phyloP scores from a whole-genome alignment of 1,140 invertebrate genomes.

The Drosophila nebulosa region DNA sequence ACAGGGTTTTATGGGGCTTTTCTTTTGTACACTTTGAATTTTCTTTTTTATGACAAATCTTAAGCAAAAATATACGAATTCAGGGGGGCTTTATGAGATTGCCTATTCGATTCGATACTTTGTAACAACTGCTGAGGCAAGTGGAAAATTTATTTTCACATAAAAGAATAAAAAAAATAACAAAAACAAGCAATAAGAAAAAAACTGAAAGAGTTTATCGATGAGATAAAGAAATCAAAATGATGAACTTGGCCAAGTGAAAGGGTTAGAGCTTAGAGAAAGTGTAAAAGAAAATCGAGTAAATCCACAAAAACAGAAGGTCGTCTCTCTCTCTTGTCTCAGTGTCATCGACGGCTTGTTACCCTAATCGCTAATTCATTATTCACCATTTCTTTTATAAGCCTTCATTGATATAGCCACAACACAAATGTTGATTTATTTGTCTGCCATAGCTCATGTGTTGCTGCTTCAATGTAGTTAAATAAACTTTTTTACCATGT shows the following conservation, averaged over 20 bases:
- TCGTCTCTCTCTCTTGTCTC: too few species aligned
- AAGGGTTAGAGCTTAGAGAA: constrained; percentile 7
- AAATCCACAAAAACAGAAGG: too few species aligned
- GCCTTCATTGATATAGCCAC: too few species aligned
- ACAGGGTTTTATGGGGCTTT: constrained; percentile 58
- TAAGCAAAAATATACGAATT: constrained; percentile 70
- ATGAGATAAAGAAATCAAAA: constrained; percentile 50
- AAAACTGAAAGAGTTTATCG: constrained; percentile 44
- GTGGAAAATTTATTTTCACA: constrained; percentile 57
- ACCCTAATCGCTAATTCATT: too few species aligned
- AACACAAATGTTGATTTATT: too few species aligned
- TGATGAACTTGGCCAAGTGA: constrained; percentile 30
- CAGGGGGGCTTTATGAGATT: constrained; percentile 42
- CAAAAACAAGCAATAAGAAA: not conserved
- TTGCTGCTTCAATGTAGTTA: not conserved
- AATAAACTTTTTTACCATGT: not conserved
- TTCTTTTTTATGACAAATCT: constrained; percentile 55
- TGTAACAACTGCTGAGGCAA: constrained; percentile 65
- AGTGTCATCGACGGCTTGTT: not conserved
- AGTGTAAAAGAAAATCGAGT: not conserved
- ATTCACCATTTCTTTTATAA: too few species aligned
- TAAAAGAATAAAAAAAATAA: constrained; percentile 34
- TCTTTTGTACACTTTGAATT: constrained; percentile 15
- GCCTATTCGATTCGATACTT: constrained; percentile 38
- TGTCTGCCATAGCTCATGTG: too few species aligned